A percentile compares a stretch with the other conserved stretches of the same genome.
Evolutionary conservation across 2,888 invertebrate genomes (phyloP).

Genomic region (Nezara viridula): DNA sequence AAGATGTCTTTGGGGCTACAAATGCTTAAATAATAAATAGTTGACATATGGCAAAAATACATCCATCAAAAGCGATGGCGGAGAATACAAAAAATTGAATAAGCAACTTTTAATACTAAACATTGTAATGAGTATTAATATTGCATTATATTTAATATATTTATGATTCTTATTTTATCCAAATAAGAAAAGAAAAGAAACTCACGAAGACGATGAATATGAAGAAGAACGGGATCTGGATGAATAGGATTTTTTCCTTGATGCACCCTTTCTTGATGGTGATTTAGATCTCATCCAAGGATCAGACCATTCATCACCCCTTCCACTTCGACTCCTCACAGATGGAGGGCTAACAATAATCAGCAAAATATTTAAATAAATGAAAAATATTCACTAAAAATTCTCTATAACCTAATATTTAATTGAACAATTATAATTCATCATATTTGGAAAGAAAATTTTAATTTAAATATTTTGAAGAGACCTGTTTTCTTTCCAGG

Average conservation of each 20-base stretch:
- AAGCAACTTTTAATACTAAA: not conserved
- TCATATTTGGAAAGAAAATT: not conserved
- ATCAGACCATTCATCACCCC: slow-evolving; percentile 92
- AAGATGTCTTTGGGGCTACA: too few species aligned
- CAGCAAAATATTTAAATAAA: slow-evolving; percentile 6
- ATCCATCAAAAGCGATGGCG: too few species aligned
- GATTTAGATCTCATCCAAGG: slow-evolving; percentile 91
- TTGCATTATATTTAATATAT: not conserved
- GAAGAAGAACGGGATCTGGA: slow-evolving; percentile 75
- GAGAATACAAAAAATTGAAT: too few species aligned
- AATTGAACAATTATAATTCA: not conserved
- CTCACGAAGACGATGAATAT: slow-evolving; percentile 72
- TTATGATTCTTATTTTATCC: not conserved
- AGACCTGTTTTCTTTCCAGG: slow-evolving; percentile 58
- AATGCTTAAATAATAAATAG: too few species aligned
- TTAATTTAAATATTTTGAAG: not conserved
- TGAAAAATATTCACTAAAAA: not conserved
- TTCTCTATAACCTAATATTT: not conserved
- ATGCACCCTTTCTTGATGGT: slow-evolving; percentile 70
- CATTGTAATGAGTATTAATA: not conserved
- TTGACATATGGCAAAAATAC: too few species aligned
- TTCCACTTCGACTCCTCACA: slow-evolving; percentile 60
- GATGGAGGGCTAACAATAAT: slow-evolving; percentile 45
- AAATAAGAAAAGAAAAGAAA: not conserved
- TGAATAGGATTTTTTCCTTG: slow-evolving; percentile 76